Evolutionary conservation across 2,113 vertebrate species (phyloP), one percentile per base, ranked within the genome.

Genomic region (Orthonyx spaldingii): DNA sequence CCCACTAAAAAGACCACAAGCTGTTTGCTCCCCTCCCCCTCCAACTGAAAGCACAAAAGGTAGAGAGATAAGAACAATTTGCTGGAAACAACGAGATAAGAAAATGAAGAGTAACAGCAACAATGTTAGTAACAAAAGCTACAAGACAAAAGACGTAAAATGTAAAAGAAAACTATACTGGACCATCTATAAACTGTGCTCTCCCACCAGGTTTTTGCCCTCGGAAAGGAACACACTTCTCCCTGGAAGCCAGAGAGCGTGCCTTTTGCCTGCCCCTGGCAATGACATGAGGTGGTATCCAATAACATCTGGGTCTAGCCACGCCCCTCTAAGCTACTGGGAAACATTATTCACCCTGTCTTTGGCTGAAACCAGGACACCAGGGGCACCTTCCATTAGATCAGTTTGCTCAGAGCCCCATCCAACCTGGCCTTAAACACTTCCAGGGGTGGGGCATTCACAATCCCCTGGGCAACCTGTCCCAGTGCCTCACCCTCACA

Each of bases 241-340:
- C n/a, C 20, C n/a, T n/a, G 16, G 24, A 52, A 60, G 16, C 11
- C 27, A 57, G 32, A 80, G 35, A 50, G 16, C 3, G 0, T 14
- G 10, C 22, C 22, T 37, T 81, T 23, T 0, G 0, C 11, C 69
- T 39, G n/a, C 5, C 19, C n/a, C 28, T 52, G 20, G 16, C 20
- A 30, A 66, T 46, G 46, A 26, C 24, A 15, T 10, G 28, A 82
- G 14, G 13, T 15, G 42, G 9, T 27, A 26, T 13, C n/a, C 30
- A 76, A 5, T 5, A 39, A 41, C 6, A 39, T 60, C 55, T 53
- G 39, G 7, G 28, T 68, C 39, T 35, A n/a, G 39, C 53, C 28
- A 21, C 44, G 17, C 27, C 13, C 10, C 16, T 46, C 39, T 47
- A 21, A 19, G 53, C 9, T 10, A 32, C 30, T 16, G 21, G n/a